Evolutionary conservation across 2,797 vertebrate species (phyloP).

Genomic region (Dromococcyx pavoninus): DNA sequence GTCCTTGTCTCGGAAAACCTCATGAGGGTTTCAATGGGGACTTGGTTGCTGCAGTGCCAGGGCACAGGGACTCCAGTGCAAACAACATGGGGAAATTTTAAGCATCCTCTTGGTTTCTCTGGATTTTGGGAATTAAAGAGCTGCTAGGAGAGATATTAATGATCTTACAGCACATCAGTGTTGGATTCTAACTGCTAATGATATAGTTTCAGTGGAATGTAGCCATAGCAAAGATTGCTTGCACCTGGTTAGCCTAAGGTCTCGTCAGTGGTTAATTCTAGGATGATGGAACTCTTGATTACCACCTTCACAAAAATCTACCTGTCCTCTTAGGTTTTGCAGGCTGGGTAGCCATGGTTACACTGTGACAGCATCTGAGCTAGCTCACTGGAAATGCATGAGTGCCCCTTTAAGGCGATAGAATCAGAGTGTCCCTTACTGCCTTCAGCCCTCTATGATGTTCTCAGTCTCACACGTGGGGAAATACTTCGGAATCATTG

Average conservation of each 20-base stretch:
- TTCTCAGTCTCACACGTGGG: background rate
- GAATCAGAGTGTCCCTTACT: background rate
- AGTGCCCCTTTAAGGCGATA: background rate
- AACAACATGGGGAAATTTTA: background rate
- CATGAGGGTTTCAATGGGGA: background rate
- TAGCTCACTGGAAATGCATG: background rate
- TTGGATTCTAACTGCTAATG: background rate
- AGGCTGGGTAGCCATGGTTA: background rate
- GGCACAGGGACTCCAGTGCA: background rate
- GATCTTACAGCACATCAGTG: accelerated
- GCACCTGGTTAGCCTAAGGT: background rate
- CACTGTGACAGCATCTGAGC: background rate
- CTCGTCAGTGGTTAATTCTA: background rate
- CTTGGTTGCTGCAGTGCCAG: background rate
- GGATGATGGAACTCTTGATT: background rate
- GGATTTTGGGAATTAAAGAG: background rate
- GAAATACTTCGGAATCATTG: background rate
- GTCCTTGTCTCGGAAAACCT: background rate
- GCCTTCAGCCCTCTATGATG: accelerated
- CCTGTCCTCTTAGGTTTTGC: background rate
- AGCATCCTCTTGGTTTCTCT: background rate
- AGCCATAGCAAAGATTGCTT: background rate
- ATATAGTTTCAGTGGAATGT: background rate
- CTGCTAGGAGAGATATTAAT: background rate
- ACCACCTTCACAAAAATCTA: background rate